Conservation (phyloP, 2,888 invertebrate genomes). For the Eilema sororculum region DNA sequence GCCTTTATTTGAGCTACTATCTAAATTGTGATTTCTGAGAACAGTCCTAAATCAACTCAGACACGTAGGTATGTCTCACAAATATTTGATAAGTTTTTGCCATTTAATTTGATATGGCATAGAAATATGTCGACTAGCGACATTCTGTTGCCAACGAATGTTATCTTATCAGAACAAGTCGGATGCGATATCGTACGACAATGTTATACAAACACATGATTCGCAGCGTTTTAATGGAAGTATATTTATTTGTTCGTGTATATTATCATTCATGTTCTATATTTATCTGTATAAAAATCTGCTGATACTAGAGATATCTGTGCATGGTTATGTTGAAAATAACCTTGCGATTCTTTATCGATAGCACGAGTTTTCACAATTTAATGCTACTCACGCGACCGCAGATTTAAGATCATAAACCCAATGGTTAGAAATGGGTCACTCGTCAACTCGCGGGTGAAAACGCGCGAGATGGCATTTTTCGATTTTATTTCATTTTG, state of each 20-base stretch:
- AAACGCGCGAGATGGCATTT: too few relatives aligned
- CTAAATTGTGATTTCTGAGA: constrained; percentile 5
- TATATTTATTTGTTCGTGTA: constrained; percentile 30
- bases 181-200: constrained; percentile 44
- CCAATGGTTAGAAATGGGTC: neutral
- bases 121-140: constrained; percentile 38
- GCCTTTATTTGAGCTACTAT: constrained; percentile 5
- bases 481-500: too few relatives aligned
- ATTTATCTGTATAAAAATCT: constrained; percentile 22
- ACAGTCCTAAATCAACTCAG: constrained; percentile 12
- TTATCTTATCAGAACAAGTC: constrained; percentile 47
- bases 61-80: constrained; percentile 6
- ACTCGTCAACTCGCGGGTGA: neutral
- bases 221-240: constrained; percentile 24
- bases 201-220: constrained; percentile 39
- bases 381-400: neutral
- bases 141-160: constrained; percentile 28
- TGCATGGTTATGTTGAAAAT: neutral
- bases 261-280: constrained; percentile 24
- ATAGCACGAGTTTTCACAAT: neutral
- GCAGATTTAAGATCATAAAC: neutral
- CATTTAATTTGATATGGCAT: constrained; percentile 21
- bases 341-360: neutral
- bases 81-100: constrained; percentile 22
- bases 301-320: constrained; percentile 10